phyloP scores from a whole-genome alignment of 2,888 invertebrate species.

The Sipha maydis region DNA sequence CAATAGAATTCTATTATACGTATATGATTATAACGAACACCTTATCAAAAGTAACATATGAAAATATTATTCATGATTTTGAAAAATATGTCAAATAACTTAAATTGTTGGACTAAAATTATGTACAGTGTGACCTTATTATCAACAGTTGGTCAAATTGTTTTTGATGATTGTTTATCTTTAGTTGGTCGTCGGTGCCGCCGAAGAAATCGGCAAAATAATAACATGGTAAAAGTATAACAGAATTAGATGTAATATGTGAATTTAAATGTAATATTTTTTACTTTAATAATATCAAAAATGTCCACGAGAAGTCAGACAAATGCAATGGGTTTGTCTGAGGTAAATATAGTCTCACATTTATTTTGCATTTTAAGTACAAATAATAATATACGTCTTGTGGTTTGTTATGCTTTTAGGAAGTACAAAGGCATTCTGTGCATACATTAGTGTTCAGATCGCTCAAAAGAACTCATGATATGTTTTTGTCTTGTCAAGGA shows the following conservation, averaged over 20 bases:
- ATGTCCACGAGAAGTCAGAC: slow-evolving; percentile 35
- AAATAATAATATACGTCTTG: neutral
- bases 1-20: no score
- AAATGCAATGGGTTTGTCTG: neutral
- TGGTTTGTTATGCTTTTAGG: slow-evolving; percentile 68
- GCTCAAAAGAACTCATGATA: slow-evolving; percentile 95
- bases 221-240: neutral
- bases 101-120: no score
- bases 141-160: neutral
- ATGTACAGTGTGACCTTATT: neutral
- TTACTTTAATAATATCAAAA: neutral
- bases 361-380: neutral
- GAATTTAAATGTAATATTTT: neutral
- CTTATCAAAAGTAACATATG: no score
- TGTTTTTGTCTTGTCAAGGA: slow-evolving; percentile 93
- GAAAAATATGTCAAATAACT: no score
- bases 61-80: no score
- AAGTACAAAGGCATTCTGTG: slow-evolving; percentile 95
- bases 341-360: slow-evolving; percentile 10
- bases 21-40: no score
- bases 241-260: neutral
- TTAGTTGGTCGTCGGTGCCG: neutral
- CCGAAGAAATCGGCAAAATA: neutral
- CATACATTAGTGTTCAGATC: slow-evolving; percentile 97
- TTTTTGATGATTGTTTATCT: neutral